These are phyloP conservation scores for Porites australiensis DNA, from an alignment of 64 coral and sea anemone species.

Conservation along the genomic window DNA sequence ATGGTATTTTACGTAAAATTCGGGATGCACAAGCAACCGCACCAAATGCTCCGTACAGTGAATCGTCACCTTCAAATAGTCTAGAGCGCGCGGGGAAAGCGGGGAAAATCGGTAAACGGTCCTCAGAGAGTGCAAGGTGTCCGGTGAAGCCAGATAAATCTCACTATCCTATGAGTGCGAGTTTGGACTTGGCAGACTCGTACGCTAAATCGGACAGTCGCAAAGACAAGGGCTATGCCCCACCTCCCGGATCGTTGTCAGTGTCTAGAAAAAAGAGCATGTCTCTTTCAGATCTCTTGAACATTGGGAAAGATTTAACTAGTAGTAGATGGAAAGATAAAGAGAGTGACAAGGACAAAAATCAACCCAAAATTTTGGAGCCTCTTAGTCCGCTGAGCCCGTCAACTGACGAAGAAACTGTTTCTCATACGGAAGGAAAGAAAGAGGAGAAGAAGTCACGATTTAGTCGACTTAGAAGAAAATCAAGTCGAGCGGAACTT, in stretches of 20 bases:
- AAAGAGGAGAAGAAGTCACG: slow-evolving; percentile 44
- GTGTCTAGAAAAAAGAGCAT: slow-evolving; percentile 63
- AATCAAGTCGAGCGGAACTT: slow-evolving; percentile 63
- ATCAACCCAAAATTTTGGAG: background rate
- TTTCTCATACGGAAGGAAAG: slow-evolving; percentile 17
- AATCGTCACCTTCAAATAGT: slow-evolving; percentile 2
- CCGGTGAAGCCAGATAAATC: slow-evolving; percentile 83
- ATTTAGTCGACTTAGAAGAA: slow-evolving; percentile 67
- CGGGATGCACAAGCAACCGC: background rate
- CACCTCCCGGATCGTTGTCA: background rate
- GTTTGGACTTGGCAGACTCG: background rate
- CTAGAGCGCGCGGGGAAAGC: slow-evolving; percentile 10
- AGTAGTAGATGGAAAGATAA: slow-evolving; percentile 48
- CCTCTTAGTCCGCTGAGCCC: background rate
- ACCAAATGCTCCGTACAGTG: background rate
- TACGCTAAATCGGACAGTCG: background rate
- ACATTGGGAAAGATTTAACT: slow-evolving; percentile 60
- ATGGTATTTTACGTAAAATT: slow-evolving; percentile 46
- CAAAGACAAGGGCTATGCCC: background rate
- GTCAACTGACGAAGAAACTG: background rate
- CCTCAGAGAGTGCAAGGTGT: slow-evolving; percentile 53
- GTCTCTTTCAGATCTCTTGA: slow-evolving; percentile 62
- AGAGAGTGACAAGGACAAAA: background rate
- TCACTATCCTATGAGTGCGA: slow-evolving; percentile 48
- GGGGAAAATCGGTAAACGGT: slow-evolving; percentile 38